These are phyloP conservation scores for Daptonema setosum DNA, from an alignment of 2,888 invertebrate species.

Conservation along the genomic window DNA sequence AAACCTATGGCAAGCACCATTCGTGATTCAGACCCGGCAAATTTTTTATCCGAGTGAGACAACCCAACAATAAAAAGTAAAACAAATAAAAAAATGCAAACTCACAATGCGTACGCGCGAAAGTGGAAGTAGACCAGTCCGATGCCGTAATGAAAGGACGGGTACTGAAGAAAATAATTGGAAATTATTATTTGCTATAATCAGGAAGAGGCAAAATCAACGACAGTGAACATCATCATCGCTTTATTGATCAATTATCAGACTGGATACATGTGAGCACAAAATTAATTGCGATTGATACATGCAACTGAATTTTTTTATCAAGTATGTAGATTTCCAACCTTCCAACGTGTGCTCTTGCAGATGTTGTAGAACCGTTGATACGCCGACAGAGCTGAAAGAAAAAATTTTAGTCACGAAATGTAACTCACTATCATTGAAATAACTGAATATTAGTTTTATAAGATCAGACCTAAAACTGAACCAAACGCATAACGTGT, in stretches of 20 bases:
- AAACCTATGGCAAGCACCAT: no score
- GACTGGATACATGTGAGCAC: no score
- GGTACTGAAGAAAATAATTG: constrained; percentile 36
- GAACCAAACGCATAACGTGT: no score
- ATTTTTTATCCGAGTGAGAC: no score
- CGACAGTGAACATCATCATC: background rate
- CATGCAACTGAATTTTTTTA: no score
- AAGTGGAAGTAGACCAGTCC: constrained; percentile 89
- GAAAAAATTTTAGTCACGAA: constrained; percentile 13
- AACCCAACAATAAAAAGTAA: background rate
- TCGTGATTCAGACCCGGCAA: no score
- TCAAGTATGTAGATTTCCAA: background rate
- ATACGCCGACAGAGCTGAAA: constrained; percentile 82
- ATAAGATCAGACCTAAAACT: no score
- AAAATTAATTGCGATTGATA: no score
- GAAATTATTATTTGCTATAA: background rate
- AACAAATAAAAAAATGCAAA: constrained; percentile 19
- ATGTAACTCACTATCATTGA: background rate
- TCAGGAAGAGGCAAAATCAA: no score
- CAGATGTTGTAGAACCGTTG: constrained; percentile 55
- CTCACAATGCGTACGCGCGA: constrained; percentile 85
- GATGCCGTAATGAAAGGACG: constrained; percentile 72
- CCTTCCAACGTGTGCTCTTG: constrained; percentile 52
- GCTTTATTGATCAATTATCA: no score
- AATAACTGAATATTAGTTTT: background rate